Conservation (phyloP, 2,113 vertebrate genomes). For the Apus apus region DNA sequence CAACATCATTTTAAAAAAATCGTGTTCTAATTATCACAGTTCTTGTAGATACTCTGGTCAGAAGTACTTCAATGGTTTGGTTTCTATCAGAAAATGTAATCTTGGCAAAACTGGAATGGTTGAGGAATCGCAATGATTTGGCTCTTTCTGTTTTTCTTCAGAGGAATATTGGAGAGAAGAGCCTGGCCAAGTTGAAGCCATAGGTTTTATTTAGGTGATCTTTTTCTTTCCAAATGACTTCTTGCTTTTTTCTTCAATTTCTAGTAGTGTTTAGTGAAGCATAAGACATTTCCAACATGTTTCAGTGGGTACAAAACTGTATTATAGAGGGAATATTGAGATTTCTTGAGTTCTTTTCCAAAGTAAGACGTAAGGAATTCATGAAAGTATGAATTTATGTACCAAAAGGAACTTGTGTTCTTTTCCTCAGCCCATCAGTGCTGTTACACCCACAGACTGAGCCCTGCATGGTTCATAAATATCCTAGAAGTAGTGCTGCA, state of each 20-base stretch:
- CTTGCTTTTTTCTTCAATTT: neutral
- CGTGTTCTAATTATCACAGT: neutral
- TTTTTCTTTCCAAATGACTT: neutral
- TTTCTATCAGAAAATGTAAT: neutral
- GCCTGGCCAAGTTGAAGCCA: neutral
- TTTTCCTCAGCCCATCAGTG: neutral
- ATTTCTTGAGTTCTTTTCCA: neutral
- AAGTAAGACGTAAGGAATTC: neutral
- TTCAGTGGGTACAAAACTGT: neutral
- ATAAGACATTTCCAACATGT: neutral
- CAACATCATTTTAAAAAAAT: neutral
- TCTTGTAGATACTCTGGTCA: neutral
- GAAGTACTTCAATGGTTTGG: neutral
- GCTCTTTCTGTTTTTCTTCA: neutral
- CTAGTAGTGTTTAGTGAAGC: neutral
- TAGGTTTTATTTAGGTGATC: neutral
- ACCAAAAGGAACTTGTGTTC: neutral
- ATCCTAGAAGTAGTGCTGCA: neutral
- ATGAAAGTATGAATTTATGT: neutral
- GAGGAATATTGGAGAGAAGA: neutral
- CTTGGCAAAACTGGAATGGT: neutral
- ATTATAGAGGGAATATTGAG: neutral
- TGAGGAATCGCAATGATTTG: neutral
- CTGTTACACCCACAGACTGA: neutral
- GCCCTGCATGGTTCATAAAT: rapidly evolving